Evolutionary conservation across 2,888 invertebrate species (phyloP).

Genomic region (Hetaerina titia): DNA sequence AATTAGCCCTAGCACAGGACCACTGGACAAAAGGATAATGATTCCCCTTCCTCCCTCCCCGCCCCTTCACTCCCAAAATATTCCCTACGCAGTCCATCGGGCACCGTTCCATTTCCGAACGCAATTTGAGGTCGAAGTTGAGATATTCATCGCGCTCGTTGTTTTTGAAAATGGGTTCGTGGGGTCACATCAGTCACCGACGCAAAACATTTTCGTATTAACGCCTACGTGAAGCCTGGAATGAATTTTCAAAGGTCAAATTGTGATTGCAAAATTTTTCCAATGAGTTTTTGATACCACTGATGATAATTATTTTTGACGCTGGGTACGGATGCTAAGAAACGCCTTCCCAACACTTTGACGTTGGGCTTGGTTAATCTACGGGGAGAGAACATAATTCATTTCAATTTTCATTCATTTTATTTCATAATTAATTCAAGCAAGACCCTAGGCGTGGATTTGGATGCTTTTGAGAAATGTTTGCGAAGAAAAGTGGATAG

Average conservation of each 20-base stretch:
- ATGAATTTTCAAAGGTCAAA: background rate
- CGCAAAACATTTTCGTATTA: background rate
- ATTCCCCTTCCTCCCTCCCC: background rate
- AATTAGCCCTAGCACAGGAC: background rate
- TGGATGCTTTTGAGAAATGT: too few relatives aligned
- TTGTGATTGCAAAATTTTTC: background rate
- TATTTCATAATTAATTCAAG: too few relatives aligned
- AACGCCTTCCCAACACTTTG: too few relatives aligned
- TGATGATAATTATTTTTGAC: too few relatives aligned
- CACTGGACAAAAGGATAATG: background rate
- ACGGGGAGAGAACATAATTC: too few relatives aligned
- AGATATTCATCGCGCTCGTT: slow-evolving; percentile 46
- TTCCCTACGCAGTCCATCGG: background rate
- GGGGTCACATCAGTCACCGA: background rate
- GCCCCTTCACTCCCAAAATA: background rate
- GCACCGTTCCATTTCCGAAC: background rate
- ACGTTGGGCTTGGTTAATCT: too few relatives aligned
- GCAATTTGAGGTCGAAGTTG: background rate
- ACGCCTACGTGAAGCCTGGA: background rate
- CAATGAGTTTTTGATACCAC: background rate
- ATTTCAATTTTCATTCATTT: too few relatives aligned
- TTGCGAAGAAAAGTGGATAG: too few relatives aligned
- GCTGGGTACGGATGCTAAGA: too few relatives aligned
- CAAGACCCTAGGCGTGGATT: too few relatives aligned
- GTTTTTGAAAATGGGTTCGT: background rate